These are phyloP conservation scores for Myanophis thanlyinensis DNA, from an alignment of 2,113 vertebrate genomes.

Conservation along the genomic window DNA sequence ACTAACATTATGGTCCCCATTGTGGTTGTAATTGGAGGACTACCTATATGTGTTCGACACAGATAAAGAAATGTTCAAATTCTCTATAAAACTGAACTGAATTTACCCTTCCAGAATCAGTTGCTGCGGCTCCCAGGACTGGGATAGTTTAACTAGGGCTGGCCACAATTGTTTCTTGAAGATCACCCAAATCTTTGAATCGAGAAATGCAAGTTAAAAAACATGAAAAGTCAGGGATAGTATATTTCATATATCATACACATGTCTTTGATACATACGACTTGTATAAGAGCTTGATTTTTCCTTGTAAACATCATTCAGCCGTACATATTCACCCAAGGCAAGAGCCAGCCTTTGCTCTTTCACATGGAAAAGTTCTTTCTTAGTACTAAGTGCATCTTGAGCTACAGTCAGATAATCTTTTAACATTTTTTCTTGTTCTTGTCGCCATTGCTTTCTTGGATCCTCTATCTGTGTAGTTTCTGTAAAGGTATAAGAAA, in stretches of 20 bases:
- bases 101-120: conserved; percentile 1
- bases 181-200: background rate
- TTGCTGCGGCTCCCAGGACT: conserved; percentile 18
- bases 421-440: conserved; percentile 86
- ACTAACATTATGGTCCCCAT: background rate
- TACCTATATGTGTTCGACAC: background rate
- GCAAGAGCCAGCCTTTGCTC: conserved; percentile 82
- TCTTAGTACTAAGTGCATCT: conserved; percentile 80
- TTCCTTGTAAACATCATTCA: conserved; percentile 83
- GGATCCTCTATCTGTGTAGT: conserved; percentile 86
- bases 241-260: background rate
- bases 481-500: conserved; percentile 66
- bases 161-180: conserved; percentile 32
- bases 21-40: background rate
- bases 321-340: conserved; percentile 77
- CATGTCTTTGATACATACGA: conserved; percentile 69
- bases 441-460: conserved; percentile 80
- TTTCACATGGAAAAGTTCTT: conserved; percentile 84
- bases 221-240: conserved; percentile 30
- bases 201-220: conserved; percentile 27
- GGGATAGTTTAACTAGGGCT: conserved; percentile 2
- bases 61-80: background rate
- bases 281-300: conserved; percentile 83
- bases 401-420: conserved; percentile 82
- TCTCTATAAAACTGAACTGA: background rate